Evolutionary conservation across 92 coral and sea anemone species (phyloP), one percentile per base, ranked within the genome.

Genomic region (Palythoa grandiflora): DNA sequence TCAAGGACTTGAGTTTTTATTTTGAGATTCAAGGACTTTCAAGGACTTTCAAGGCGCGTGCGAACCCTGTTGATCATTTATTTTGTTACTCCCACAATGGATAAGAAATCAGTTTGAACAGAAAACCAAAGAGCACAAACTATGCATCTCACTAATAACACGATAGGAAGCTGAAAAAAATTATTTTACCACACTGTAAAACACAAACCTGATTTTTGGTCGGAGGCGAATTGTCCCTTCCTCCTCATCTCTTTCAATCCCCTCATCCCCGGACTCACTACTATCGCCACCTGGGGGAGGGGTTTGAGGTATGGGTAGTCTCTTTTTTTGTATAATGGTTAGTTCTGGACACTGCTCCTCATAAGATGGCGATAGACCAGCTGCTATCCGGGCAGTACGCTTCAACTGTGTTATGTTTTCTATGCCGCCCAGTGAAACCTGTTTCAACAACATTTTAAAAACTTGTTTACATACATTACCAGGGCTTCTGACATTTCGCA

Each of bases 381-480:
- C 89, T 8, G 91, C 96, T 10, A 97, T 75, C 77, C 99, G 76
- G 39, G 87, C 66, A 50, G 90, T 91, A 87, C 97, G 88, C 78
- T 97, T 97, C 52, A 86, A 88, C 70, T 83, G 83, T 15, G 90
- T 94, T 36, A 97, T 28, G 11, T 96, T 93, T 83, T 96, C 92
- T 51, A 91, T 88, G 47, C 99, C 99, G 74, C 99, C 99, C 9
- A 97, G 88, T 1, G 98, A 93, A 44, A 93, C 89, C 98, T 95
- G 89, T 50, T 2, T 14, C 53, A 59, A 17, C 16, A 59, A 17
- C 28, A 28, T 28, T 28, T 28, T 28, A 28, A 28, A 28, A 28
- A 28, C 28, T 28, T 28, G 28, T 28, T 28, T 28, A 28, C 28
- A 28, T 28, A 28, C 28, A 28, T 28, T 28, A 28, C 28, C 28